Conservation (phyloP, 2,888 invertebrate species). For the Drosophila histrio region DNA sequence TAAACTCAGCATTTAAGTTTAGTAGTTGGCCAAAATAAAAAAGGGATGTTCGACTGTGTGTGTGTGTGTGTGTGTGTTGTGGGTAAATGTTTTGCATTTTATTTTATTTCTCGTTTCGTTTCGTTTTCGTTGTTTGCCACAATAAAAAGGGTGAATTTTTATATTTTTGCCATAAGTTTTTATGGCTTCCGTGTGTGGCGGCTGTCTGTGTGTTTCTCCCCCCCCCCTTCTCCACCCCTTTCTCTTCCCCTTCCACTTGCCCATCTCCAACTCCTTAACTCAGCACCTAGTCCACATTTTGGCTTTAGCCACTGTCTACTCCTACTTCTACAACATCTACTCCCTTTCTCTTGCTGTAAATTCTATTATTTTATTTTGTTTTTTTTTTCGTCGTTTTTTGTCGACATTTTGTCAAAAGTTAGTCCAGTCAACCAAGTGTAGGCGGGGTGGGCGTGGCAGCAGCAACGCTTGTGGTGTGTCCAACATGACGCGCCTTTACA, state of each 20-base stretch:
- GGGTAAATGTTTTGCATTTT: slow-evolving; percentile 73
- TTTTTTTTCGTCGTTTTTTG: slow-evolving; percentile 27
- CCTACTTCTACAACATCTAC: neutral
- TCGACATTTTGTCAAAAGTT: slow-evolving; percentile 74
- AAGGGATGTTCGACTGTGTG: slow-evolving; percentile 57
- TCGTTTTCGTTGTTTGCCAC: slow-evolving; percentile 74
- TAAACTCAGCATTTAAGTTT: slow-evolving; percentile 76
- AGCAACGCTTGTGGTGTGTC: slow-evolving; percentile 62
- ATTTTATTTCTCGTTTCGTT: slow-evolving; percentile 71
- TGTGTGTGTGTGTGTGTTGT: slow-evolving; percentile 11
- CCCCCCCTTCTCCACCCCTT: neutral
- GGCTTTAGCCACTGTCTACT: neutral
- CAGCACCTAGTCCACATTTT: slow-evolving; percentile 9
- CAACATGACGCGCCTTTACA: slow-evolving; percentile 77
- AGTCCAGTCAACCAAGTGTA: slow-evolving; percentile 63
- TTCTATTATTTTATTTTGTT: slow-evolving; percentile 32
- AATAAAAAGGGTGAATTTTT: slow-evolving; percentile 80
- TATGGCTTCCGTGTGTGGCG: slow-evolving; percentile 79
- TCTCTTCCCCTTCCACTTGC: neutral
- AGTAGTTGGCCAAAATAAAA: slow-evolving; percentile 52
- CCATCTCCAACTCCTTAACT: neutral
- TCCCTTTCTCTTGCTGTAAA: neutral
- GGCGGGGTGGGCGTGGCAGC: slow-evolving; percentile 25
- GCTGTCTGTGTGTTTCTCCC: slow-evolving; percentile 37
- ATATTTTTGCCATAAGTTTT: slow-evolving; percentile 78